Base-by-base conservation (phyloP, 2,113 vertebrate species). In the Dromiciops gliroides region DNA sequence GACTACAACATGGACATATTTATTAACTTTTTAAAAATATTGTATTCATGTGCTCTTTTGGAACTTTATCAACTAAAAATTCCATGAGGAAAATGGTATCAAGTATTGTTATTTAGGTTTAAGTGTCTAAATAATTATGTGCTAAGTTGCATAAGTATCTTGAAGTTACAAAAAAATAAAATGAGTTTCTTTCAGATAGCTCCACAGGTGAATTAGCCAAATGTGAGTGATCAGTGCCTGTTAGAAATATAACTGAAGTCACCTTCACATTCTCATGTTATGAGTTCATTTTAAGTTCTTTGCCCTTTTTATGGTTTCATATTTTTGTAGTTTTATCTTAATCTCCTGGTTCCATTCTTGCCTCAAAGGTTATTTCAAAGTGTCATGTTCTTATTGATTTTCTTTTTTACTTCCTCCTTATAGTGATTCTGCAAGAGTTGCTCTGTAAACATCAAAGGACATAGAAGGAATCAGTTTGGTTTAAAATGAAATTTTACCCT, bases 371-470 rank as follows among this genome's bases (percentile, higher is more conserved):
- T 96, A 96, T 97, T 98, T 98, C 93, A 50, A 93, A 93, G 96
- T 97, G 49, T 53, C 92, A 0, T 93, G 95, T 90, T 95, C 90
- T 67, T 97, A 97, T 96, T 97, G 97, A 98, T 97, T 98, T 98
- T 97, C 93, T 95, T 94, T 96, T 97, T 94, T 97, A 75, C 95
- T 96, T 97, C 96, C 94, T 97, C 96, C 95, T 96, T 89, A 92
- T 89, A 96, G 92, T 96, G 92, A 97, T 97, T 98, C 92, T 95
- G 51, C 90, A 92, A 90, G 75, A 96, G 96, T 92, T 98, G 50
- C 97, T 95, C 88, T 97, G 97, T 97, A 97, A 97, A 97, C 97
- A 97, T 95, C 95, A 96, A 51, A 97, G 96, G 95, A 97, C 97
- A 94, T 95, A 96, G 95, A 96, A 97, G 88, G 94, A 98, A 95